phyloP scores from a whole-genome alignment of 2,113 vertebrate species.

The Eudorcas thomsonii region DNA sequence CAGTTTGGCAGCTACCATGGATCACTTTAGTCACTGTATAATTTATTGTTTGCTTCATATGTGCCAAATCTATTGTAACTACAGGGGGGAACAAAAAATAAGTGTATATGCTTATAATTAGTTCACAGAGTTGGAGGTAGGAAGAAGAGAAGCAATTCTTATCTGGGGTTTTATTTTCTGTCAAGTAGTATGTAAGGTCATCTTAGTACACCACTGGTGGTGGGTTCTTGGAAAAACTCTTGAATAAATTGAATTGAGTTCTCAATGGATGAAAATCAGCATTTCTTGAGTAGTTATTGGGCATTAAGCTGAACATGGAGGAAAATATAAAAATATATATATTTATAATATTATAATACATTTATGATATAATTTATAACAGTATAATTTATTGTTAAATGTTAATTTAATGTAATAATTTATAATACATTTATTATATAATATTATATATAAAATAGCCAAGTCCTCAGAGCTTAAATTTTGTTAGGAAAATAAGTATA shows the following conservation, averaged over 20 bases:
- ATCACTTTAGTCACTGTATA: neutral
- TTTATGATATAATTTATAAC: neutral
- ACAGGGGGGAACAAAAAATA: neutral
- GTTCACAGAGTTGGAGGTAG: neutral
- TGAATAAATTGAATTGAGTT: constrained; percentile 5
- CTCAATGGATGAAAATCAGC: neutral
- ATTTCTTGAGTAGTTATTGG: neutral
- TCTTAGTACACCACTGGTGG: neutral
- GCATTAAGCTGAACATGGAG: neutral
- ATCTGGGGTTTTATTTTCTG: neutral
- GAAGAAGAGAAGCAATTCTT: neutral
- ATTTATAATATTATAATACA: neutral
- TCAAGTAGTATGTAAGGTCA: neutral
- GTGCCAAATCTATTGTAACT: constrained; percentile 1
- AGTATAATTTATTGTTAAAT: neutral
- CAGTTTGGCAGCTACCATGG: neutral
- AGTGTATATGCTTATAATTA: neutral
- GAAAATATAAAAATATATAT: neutral
- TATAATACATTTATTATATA: neutral
- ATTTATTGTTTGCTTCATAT: constrained; percentile 1
- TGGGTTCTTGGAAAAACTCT: neutral
- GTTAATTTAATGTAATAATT: neutral
- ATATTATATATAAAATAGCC: neutral
- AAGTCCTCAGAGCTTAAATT: neutral
- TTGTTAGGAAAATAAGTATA: neutral